Evolutionary conservation across 2,888 invertebrate species (phyloP).

Genomic region (Metacarcinus magister): DNA sequence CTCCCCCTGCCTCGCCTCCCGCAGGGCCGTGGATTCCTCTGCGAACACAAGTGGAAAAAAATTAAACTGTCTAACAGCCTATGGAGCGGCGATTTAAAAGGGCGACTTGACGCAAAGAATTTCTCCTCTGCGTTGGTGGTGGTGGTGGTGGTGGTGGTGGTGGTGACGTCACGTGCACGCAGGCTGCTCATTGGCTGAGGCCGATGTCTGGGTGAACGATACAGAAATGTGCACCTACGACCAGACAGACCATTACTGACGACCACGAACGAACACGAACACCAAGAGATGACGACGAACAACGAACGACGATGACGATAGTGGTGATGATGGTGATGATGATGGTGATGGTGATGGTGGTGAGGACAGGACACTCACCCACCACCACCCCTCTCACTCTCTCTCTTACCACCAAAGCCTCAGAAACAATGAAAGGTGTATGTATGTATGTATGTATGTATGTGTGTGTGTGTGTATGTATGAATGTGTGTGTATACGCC

Average conservation of each 20-base stretch:
- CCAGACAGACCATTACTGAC: neutral
- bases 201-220: neutral
- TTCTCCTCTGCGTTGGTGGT: neutral
- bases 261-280: neutral
- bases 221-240: neutral
- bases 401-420: neutral
- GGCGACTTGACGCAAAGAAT: constrained; percentile 13
- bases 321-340: neutral
- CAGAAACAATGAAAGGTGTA: constrained; percentile 22
- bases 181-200: neutral
- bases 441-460: neutral
- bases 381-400: neutral
- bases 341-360: constrained; percentile 32
- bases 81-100: constrained; percentile 45
- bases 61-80: neutral
- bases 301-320: neutral
- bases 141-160: neutral
- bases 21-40: constrained; percentile 20
- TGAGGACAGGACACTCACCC: constrained; percentile 39
- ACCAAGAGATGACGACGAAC: neutral
- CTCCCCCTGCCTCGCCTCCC: neutral
- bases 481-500: neutral
- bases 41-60: constrained; percentile 17
- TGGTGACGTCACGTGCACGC: constrained; percentile 38
- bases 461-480: constrained; percentile 18